phyloP scores from a whole-genome alignment of 2,113 vertebrate genomes.

The Tragelaphus scriptus region DNA sequence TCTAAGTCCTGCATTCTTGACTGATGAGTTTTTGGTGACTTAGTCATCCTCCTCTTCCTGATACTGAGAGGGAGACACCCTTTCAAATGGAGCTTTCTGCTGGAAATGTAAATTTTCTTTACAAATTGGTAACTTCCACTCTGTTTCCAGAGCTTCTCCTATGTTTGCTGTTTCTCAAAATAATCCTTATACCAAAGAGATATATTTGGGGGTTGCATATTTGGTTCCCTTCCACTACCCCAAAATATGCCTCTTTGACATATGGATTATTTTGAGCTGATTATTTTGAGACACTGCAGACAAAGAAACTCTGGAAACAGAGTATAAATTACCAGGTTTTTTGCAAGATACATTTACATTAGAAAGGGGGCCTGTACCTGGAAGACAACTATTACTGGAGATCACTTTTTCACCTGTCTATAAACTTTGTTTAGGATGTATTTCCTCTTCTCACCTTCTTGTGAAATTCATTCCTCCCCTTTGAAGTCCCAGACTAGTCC shows the following conservation, averaged over 20 bases:
- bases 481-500: neutral
- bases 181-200: neutral
- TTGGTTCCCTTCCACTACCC: neutral
- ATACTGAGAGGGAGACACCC: neutral
- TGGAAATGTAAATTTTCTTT: neutral
- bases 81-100: neutral
- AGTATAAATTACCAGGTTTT: neutral
- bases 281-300: neutral
- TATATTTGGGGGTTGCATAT: neutral
- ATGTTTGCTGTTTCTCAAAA: neutral
- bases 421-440: neutral
- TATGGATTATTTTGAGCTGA: neutral
- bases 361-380: neutral
- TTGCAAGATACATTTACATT: neutral
- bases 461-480: neutral
- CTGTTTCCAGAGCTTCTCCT: neutral
- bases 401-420: neutral
- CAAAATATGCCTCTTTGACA: neutral
- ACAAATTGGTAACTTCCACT: neutral
- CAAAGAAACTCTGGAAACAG: neutral
- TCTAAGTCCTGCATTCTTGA: neutral
- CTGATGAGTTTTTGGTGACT: neutral
- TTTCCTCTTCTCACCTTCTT: neutral
- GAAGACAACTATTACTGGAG: neutral
- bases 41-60: neutral